A percentile compares a stretch with the other conserved stretches of the same genome.
phyloP scores from a whole-genome alignment of 2,113 vertebrate genomes.

The Lethenteron reissneri region DNA sequence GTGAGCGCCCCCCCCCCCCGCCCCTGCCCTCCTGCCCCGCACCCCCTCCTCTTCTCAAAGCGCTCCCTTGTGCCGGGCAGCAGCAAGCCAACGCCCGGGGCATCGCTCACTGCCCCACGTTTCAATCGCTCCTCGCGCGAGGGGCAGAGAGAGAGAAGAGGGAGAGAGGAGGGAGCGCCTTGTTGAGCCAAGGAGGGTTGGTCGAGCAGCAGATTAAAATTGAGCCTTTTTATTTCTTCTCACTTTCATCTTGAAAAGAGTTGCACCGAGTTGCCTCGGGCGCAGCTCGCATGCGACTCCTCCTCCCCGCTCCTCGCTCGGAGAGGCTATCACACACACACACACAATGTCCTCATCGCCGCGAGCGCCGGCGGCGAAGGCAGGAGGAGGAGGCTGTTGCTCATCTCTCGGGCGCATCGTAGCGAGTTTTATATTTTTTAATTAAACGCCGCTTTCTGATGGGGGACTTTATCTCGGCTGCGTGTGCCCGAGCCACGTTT shows the following conservation, averaged over 20 bases:
- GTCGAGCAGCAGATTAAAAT: conserved; percentile 4
- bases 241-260: conserved; percentile 6
- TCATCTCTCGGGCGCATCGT: too few relatives aligned
- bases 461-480: too few relatives aligned
- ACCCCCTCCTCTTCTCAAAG: not conserved
- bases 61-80: not conserved
- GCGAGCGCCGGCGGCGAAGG: too few relatives aligned
- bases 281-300: not conserved
- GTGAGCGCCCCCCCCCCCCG: too few relatives aligned
- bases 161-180: not conserved
- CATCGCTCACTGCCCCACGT: conserved; percentile 1
- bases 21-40: too few relatives aligned
- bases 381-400: too few relatives aligned
- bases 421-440: too few relatives aligned
- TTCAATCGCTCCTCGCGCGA: not conserved
- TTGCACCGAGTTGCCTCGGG: not conserved
- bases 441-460: too few relatives aligned
- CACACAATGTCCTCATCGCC: too few relatives aligned
- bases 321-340: too few relatives aligned
- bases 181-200: not conserved
- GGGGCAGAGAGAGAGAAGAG: conserved; percentile 2
- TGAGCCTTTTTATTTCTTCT: conserved; percentile 5
- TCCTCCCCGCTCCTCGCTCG: not conserved
- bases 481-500: too few relatives aligned
- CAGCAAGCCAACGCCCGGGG: not conserved